A percentile compares a stretch with the other conserved stretches of the same genome.
Evolutionary conservation across 2,888 invertebrate genomes (phyloP).

Genomic region (Eristalis tenax): DNA sequence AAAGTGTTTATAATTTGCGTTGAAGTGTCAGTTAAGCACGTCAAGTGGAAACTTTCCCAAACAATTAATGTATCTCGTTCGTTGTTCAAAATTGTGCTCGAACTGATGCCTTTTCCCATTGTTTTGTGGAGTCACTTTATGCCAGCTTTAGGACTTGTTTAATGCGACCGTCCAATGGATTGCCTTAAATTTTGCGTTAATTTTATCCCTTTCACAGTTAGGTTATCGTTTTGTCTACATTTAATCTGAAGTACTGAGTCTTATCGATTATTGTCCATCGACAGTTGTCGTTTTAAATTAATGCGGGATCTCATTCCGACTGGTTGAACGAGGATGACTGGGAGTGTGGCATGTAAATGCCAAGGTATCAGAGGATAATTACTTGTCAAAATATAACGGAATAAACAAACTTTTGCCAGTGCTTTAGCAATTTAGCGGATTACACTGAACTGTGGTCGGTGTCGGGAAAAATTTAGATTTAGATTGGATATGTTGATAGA

Average conservation of each 20-base stretch:
- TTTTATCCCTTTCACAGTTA: slow-evolving; percentile 14
- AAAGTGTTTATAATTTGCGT: neutral
- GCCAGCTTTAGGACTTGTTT: neutral
- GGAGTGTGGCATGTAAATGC: neutral
- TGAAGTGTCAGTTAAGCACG: neutral
- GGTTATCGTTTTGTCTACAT: neutral
- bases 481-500: too few relatives aligned
- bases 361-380: neutral
- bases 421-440: neutral
- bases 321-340: neutral
- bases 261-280: slow-evolving; percentile 5
- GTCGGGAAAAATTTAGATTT: neutral
- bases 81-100: neutral
- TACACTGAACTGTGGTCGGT: too few relatives aligned
- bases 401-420: neutral
- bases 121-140: neutral
- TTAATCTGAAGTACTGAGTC: slow-evolving; percentile 1
- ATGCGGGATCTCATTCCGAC: neutral
- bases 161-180: neutral
- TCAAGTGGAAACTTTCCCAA: slow-evolving; percentile 26
- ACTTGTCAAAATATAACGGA: neutral
- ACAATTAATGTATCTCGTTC: neutral
- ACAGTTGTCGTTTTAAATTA: neutral
- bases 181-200: slow-evolving; percentile 10
- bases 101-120: slow-evolving; percentile 4